Percentiles rank a stretch among this genome's conserved stretches.
Evolutionary conservation across 2,797 vertebrate species (phyloP).

Genomic region (Parauchenoglanis punctatus): DNA sequence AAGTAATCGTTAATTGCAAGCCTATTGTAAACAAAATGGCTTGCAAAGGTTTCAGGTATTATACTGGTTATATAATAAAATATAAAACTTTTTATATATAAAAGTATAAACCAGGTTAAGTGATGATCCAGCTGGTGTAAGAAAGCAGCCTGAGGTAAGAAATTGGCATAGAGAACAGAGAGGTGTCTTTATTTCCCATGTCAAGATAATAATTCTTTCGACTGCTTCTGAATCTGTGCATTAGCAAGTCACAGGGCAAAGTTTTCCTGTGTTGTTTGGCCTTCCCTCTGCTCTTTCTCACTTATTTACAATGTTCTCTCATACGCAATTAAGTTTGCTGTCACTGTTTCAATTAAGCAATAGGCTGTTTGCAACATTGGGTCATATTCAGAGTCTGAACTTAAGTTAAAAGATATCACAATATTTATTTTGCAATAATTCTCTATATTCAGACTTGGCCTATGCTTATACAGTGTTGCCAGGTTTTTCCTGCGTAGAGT

Average conservation of each 20-base stretch:
- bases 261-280: neutral
- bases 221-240: neutral
- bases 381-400: neutral
- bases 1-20: neutral
- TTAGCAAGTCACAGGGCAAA: neutral
- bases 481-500: neutral
- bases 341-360: neutral
- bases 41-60: slow-evolving; percentile 22
- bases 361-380: neutral
- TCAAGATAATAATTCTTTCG: slow-evolving; percentile 20
- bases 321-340: neutral
- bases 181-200: slow-evolving; percentile 15
- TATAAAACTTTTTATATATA: too few relatives aligned
- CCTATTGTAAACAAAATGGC: neutral
- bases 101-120: slow-evolving; percentile 37
- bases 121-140: slow-evolving; percentile 31
- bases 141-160: slow-evolving; percentile 41
- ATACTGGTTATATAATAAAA: neutral
- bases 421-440: neutral
- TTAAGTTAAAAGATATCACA: neutral
- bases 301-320: slow-evolving; percentile 5
- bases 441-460: neutral
- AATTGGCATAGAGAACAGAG: slow-evolving; percentile 35
- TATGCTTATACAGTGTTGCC: neutral
- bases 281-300: neutral